A percentile compares a stretch with the other conserved stretches of the same genome.
phyloP scores from a whole-genome alignment of 2,797 vertebrate genomes.

The Smutsia gigantea region DNA sequence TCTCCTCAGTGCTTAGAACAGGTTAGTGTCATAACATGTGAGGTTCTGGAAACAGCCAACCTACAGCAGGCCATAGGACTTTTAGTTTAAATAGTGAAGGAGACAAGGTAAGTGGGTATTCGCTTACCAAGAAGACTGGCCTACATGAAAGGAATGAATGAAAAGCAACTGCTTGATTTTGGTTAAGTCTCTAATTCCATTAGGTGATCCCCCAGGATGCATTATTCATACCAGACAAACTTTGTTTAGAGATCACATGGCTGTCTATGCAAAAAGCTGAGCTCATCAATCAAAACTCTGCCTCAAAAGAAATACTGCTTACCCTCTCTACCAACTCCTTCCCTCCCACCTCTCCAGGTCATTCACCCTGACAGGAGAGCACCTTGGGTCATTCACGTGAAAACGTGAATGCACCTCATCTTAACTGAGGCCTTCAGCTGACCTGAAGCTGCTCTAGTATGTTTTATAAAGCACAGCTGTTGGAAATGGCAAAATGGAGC shows the following conservation, averaged over 20 bases:
- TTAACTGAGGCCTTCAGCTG: background rate
- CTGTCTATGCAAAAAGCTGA: constrained; percentile 58
- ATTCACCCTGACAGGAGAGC: background rate
- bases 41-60: background rate
- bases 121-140: constrained; percentile 54
- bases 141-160: constrained; percentile 20
- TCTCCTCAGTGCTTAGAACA: constrained; percentile 8
- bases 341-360: background rate
- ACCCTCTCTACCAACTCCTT: background rate
- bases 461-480: background rate
- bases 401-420: background rate
- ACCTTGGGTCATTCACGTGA: background rate
- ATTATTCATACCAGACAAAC: constrained; percentile 54
- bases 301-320: constrained; percentile 14
- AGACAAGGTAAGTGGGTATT: background rate
- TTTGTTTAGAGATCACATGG: constrained; percentile 50
- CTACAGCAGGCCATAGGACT: background rate
- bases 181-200: constrained; percentile 45
- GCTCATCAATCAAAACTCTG: constrained; percentile 52
- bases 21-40: background rate
- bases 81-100: constrained; percentile 36
- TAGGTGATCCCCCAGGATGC: background rate
- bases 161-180: constrained; percentile 41
- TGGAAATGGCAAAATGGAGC: background rate
- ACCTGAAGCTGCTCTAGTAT: background rate